A percentile compares a stretch with the other conserved stretches of the same genome.
Evolutionary conservation across 2,113 vertebrate species (phyloP).

Genomic region (Rhipidura dahli): DNA sequence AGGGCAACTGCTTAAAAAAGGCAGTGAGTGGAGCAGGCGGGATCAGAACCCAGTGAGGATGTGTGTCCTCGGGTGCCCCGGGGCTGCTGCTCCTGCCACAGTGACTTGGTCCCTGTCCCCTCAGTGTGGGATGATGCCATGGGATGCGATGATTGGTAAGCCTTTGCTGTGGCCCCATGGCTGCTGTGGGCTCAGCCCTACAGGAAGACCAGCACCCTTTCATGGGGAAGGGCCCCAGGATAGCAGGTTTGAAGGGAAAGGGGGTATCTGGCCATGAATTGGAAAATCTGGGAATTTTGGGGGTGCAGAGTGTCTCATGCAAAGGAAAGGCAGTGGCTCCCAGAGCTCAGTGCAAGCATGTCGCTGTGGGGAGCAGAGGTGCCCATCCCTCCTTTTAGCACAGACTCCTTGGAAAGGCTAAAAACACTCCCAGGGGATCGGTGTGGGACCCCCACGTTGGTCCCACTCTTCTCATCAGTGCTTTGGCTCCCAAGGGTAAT

Average conservation of each 20-base stretch:
- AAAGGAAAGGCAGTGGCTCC: background rate
- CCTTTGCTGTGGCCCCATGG: background rate
- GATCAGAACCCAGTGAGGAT: background rate
- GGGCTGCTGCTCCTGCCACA: background rate
- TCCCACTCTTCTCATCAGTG: background rate
- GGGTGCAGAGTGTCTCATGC: accelerated
- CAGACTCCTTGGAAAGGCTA: background rate
- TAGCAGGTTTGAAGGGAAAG: background rate
- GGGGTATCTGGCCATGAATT: accelerated
- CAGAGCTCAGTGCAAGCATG: background rate
- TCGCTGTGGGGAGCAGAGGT: accelerated
- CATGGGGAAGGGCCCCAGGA: accelerated
- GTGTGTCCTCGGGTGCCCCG: background rate
- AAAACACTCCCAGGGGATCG: background rate
- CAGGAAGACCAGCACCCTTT: background rate
- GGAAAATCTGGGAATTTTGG: background rate
- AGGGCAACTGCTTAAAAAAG: background rate
- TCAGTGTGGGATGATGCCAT: accelerated
- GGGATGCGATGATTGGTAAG: background rate
- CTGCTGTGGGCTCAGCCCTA: background rate
- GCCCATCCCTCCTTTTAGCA: background rate
- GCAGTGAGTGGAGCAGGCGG: background rate
- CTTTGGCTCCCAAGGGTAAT: background rate
- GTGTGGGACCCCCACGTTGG: accelerated
- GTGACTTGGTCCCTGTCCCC: accelerated